Base-by-base conservation (phyloP, 2,797 vertebrate species). In the Clarias platycephalus region DNA sequence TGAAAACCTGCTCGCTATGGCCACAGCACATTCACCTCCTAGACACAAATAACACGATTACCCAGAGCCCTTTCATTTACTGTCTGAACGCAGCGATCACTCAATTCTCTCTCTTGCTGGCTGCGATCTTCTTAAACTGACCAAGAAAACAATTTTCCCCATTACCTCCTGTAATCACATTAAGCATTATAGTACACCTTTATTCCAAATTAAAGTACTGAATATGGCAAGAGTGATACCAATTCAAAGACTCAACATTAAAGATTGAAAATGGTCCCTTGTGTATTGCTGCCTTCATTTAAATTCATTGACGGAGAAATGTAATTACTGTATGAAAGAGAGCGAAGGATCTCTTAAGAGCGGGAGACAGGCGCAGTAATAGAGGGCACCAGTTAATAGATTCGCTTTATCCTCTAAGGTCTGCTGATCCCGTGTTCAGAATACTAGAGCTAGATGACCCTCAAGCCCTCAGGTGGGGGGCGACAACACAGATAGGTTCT, bases 241-340 rank as follows among this genome's bases (percentile, higher is more conserved):
- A 64, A 81, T 82, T 80, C 67, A 75, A 66, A 82, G 70, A 67
- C 71, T 64, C 44, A 20, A 80, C n/a, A 31, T 66, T 67, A 80
- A 80, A 80, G 90, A 95, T 94, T 92, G 93, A 94, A 89, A 91
- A 86, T 90, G 81, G 87, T 90, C 94, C 93, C 64, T 84, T 67
- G 93, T 94, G 93, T 92, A 92, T 89, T 91, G 80, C 88, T n/a
- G 87, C 80, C 91, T 89, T 88, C 90, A 91, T 94, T 93, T 92
- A 92, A 93, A 94, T 93, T 93, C 94, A 93, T 91, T 92, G 93
- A 89, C 88, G 93, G 92, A 93, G 92, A 95, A 95, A 95, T 94
- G 93, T 95, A 95, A 95, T 96, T 96, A 96, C 93, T 88, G 88
- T 91, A 92, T 93, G 85, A 94, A 92, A 94, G 93, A 94, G 92